These are phyloP conservation scores for Sepioteuthis lessoniana DNA, from an alignment of 2,888 invertebrate genomes.

Conservation along the genomic window DNA sequence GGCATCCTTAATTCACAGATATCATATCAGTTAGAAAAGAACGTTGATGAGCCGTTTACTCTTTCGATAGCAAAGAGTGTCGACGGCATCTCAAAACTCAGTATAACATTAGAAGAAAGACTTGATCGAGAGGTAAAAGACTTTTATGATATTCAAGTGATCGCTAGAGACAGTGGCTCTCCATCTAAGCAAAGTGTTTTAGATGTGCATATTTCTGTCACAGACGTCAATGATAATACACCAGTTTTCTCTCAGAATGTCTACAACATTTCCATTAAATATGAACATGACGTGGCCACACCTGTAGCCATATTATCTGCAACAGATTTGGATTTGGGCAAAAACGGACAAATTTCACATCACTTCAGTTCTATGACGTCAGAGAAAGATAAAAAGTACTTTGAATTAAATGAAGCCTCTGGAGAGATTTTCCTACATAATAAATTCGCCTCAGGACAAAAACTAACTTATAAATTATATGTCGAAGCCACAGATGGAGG, in stretches of 20 bases:
- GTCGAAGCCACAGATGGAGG: neutral
- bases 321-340: neutral
- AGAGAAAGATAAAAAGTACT: constrained; percentile 23
- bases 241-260: neutral
- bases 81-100: neutral
- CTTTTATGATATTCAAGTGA: neutral
- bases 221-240: neutral
- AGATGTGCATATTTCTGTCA: neutral
- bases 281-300: neutral
- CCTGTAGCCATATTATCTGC: neutral
- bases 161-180: neutral
- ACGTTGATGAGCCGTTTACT: neutral
- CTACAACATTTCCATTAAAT: neutral
- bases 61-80: neutral
- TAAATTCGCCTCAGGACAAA: neutral
- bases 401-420: neutral
- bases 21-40: neutral
- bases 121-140: neutral
- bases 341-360: neutral
- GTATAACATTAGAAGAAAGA: constrained; percentile 8
- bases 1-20: neutral
- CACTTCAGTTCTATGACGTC: neutral
- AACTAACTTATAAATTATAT: neutral
- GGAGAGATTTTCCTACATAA: neutral
- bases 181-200: constrained; percentile 1